A percentile compares a stretch with the other conserved stretches of the same genome.
These are phyloP conservation scores for Camponotus vicinus DNA, from an alignment of 1,140 invertebrate species.

Conservation along the genomic window DNA sequence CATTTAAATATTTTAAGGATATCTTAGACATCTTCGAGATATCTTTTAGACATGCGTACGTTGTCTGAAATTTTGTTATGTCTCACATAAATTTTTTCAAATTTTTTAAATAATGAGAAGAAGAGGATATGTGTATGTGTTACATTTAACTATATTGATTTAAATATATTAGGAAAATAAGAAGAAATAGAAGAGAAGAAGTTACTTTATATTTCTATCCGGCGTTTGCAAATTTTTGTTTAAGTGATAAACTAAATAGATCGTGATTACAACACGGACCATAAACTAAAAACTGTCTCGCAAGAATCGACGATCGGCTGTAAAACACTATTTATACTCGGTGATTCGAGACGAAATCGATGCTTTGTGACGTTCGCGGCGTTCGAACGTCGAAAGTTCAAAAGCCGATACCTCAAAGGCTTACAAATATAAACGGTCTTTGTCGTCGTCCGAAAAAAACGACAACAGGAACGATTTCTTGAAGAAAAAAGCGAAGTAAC, in stretches of 20 bases:
- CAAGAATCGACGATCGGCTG: neutral
- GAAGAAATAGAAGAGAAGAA: neutral
- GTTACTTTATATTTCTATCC: neutral
- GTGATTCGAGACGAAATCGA: conserved; percentile 36
- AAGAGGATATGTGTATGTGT: no score
- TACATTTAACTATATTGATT: no score
- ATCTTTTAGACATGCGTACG: no score
- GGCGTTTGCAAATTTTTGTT: neutral
- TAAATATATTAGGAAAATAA: no score
- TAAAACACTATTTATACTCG: conserved; percentile 37
- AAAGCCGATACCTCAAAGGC: conserved; percentile 43
- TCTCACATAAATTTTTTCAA: no score
- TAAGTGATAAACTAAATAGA: neutral
- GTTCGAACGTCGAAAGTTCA: conserved; percentile 34
- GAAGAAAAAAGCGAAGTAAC: neutral
- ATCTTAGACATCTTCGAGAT: no score
- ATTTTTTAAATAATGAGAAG: no score
- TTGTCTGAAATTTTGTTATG: neutral
- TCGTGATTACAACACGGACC: neutral
- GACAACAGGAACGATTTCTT: neutral
- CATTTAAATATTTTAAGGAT: no score
- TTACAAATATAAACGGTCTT: conserved; percentile 46
- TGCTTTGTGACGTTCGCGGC: conserved; percentile 42
- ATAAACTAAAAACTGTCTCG: conserved; percentile 4
- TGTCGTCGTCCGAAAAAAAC: conserved; percentile 28